Base-by-base conservation (phyloP, 2,113 vertebrate species). In the Tichodroma muraria region DNA sequence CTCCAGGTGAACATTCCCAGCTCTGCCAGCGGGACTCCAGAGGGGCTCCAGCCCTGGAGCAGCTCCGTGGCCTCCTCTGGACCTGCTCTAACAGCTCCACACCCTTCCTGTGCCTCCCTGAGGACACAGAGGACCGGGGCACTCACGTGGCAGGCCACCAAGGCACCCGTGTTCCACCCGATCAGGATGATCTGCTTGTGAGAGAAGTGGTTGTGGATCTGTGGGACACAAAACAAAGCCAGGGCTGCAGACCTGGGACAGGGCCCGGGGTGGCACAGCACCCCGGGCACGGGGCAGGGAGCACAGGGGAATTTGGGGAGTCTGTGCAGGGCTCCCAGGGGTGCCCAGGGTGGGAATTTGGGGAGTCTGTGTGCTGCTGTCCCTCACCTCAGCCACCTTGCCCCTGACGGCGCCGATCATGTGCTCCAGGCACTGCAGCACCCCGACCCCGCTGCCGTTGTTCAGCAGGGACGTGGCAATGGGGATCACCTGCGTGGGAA, bases 181-280 rank as follows among this genome's bases (percentile, higher is more conserved):
- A 99, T 98, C 80, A 99, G 96, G 94, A 99, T 98, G 66, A 99
- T 98, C 10, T 99, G 99, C 90, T 99, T 99, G 96, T 99, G 99
- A 8, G 99, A 99, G 65, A 99, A 99, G 96, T 99, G 99, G 94
- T 97, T 99, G 97, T 99, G 99, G 96, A 99, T 98, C 99, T 99
- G 95, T 5, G 5, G 38, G 54, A 94, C 18, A 94, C 35, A 76
- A 24, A 21, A 21, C 35, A 15, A 12, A 87, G 33, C 49, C 47
- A 54, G 0, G 18, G 54, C 16, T 84, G 28, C 35, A 21, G 31
- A 54, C 35, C 5, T 5, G 38, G 28, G 57, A 54, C 3, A 1
- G 2, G 1, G 22, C 27, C 68, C 57, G 7, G 57, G 47, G 68
- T n/a, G 68, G 38, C 50, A 24, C 63, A 40, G n/a, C 53, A 9